These are phyloP conservation scores for Carposina sasakii DNA, from an alignment of 1,140 invertebrate genomes.

Conservation along the genomic window DNA sequence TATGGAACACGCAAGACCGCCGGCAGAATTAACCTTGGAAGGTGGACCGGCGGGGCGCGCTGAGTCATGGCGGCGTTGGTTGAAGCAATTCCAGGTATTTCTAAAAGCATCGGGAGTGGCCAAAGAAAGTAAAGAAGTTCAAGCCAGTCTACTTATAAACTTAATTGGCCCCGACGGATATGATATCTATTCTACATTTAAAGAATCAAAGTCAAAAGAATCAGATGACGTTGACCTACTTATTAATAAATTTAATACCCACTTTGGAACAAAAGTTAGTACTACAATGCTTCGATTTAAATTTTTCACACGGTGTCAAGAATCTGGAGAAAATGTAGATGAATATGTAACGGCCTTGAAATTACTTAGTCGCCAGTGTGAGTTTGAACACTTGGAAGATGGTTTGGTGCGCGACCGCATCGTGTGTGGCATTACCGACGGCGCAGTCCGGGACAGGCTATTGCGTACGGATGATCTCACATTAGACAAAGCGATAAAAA, in stretches of 20 bases:
- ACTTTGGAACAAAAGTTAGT: not conserved
- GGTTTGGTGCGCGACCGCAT: conserved; percentile 1
- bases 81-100: conserved; percentile 8
- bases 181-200: conserved; percentile 8
- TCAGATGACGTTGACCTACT: conserved; percentile 1
- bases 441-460: not conserved
- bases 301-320: conserved; percentile 2
- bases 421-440: conserved; percentile 1
- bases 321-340: conserved; percentile 3
- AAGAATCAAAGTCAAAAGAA: not conserved
- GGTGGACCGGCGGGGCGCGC: too few species aligned
- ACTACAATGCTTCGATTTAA: not conserved
- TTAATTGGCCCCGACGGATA: conserved; percentile 6
- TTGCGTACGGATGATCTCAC: not conserved
- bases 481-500: conserved; percentile 2
- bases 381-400: not conserved
- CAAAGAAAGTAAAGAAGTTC: not conserved
- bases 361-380: conserved; percentile 1
- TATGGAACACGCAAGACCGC: too few species aligned
- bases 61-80: conserved; percentile 10
- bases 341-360: conserved; percentile 1
- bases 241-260: not conserved
- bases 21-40: too few species aligned
- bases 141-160: conserved; percentile 7
- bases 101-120: conserved; percentile 12